Conservation (phyloP, 1,140 invertebrate species). For the Dreissena rostriformis region DNA sequence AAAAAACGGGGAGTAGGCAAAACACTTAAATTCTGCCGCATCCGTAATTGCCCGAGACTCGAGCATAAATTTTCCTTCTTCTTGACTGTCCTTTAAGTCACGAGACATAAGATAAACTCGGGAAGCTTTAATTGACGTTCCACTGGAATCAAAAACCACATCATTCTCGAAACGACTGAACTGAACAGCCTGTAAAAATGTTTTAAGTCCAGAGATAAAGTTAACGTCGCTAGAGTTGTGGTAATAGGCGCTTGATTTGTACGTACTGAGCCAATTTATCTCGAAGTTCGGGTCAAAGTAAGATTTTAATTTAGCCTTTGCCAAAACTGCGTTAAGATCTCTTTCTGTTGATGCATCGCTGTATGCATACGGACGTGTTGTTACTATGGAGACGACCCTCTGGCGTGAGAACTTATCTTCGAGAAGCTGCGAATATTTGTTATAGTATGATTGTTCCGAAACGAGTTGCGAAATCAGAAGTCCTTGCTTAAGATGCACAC, state of each 20-base stretch:
- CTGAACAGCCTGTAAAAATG: constrained; percentile 83
- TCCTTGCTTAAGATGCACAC: constrained; percentile 91
- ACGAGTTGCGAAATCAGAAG: constrained; percentile 86
- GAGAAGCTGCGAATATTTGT: constrained; percentile 34
- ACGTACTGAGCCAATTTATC: constrained; percentile 53
- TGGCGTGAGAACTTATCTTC: constrained; percentile 45
- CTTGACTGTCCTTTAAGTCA: constrained; percentile 53
- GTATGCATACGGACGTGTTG: constrained; percentile 29
- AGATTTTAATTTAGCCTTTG: constrained; percentile 11
- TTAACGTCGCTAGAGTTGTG: constrained; percentile 15
- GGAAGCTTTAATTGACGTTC: constrained; percentile 88
- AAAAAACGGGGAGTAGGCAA: constrained; percentile 67
- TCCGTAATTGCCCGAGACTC: constrained; percentile 63
- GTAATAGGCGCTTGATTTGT: constrained; percentile 20
- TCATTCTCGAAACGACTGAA: constrained; percentile 86
- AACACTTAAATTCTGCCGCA: constrained; percentile 60
- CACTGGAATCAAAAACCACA: constrained; percentile 90
- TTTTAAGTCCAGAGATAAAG: constrained; percentile 34
- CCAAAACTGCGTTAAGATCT: constrained; percentile 34
- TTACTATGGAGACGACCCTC: constrained; percentile 48
- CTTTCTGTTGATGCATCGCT: constrained; percentile 3
- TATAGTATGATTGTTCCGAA: constrained; percentile 74
- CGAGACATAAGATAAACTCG: constrained; percentile 63
- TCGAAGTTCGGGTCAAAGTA: constrained; percentile 39
- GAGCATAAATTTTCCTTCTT: constrained; percentile 66